Percentiles rank a stretch among this genome's conserved stretches.
Conservation (phyloP, 1,140 invertebrate genomes). For the Bombus impatiens region DNA sequence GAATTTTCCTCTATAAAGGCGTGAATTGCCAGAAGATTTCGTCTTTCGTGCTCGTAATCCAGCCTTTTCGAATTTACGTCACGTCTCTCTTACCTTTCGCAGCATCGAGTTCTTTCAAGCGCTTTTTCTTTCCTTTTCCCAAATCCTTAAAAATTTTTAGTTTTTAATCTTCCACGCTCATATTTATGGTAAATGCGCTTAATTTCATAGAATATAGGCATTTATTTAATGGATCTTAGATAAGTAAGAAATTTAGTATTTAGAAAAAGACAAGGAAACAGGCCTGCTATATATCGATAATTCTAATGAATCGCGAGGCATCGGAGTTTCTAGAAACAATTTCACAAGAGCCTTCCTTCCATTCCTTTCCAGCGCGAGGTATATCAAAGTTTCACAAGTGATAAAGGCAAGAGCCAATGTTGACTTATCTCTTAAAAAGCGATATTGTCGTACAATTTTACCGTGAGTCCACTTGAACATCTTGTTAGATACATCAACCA, state of each 20-base stretch:
- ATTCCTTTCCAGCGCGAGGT: background rate
- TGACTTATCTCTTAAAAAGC: slow-evolving; percentile 23
- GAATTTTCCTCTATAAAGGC: slow-evolving; percentile 39
- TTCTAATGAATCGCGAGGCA: background rate
- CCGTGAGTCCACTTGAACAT: slow-evolving; percentile 4
- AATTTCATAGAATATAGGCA: background rate
- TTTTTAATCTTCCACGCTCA: too few relatives aligned
- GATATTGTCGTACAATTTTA: slow-evolving; percentile 18
- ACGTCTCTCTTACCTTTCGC: background rate
- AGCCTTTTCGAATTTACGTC: slow-evolving; percentile 32
- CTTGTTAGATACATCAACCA: slow-evolving; percentile 22
- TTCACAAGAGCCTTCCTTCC: background rate
- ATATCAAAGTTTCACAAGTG: background rate
- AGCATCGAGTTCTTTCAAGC: background rate
- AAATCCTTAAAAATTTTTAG: background rate
- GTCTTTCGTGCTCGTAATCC: slow-evolving; percentile 42
- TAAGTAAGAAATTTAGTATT: background rate
- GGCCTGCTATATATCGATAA: background rate
- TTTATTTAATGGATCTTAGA: background rate
- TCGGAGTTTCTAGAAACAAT: background rate
- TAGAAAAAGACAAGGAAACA: background rate
- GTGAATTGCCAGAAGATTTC: slow-evolving; percentile 21
- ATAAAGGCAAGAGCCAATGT: background rate
- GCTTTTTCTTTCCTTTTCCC: background rate
- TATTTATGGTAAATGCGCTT: background rate